A percentile compares a stretch with the other conserved stretches of the same genome.
Conservation (phyloP, 2,113 vertebrate species). For the Camelus dromedarius region DNA sequence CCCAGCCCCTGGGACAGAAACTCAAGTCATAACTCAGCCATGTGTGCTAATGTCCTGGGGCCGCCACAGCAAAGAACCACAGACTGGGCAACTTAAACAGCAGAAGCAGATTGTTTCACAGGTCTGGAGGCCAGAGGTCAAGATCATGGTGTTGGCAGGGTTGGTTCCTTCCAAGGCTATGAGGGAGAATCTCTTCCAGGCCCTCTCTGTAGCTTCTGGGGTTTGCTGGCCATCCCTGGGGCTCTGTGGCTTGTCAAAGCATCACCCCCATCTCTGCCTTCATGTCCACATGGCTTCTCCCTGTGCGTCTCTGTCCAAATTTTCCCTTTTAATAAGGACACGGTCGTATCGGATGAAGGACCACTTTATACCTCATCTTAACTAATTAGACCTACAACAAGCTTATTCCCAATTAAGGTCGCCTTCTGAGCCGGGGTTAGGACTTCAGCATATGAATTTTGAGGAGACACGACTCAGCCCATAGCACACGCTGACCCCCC, state of each 20-base stretch:
- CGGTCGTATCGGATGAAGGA: background rate
- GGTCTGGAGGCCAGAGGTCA: background rate
- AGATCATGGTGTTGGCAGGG: background rate
- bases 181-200: no score
- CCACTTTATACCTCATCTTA: background rate
- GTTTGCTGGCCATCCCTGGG: background rate
- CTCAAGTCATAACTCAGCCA: background rate
- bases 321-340: background rate
- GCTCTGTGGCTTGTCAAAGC: background rate
- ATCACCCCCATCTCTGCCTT: background rate
- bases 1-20: background rate
- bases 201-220: background rate
- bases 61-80: background rate
- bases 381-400: background rate
- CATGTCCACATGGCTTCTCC: background rate
- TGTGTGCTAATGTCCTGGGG: background rate
- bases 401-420: background rate
- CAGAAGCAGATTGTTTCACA: background rate
- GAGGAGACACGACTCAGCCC: background rate
- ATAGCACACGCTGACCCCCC: background rate
- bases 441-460: background rate
- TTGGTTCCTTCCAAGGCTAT: background rate
- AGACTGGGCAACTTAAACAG: background rate
- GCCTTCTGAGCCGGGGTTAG: background rate
- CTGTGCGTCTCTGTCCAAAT: background rate